Percentiles rank a stretch among this genome's conserved stretches.
These are phyloP conservation scores for Tokudaia tokunoshimensis DNA, from an alignment of 2,797 vertebrate species.

Conservation along the genomic window DNA sequence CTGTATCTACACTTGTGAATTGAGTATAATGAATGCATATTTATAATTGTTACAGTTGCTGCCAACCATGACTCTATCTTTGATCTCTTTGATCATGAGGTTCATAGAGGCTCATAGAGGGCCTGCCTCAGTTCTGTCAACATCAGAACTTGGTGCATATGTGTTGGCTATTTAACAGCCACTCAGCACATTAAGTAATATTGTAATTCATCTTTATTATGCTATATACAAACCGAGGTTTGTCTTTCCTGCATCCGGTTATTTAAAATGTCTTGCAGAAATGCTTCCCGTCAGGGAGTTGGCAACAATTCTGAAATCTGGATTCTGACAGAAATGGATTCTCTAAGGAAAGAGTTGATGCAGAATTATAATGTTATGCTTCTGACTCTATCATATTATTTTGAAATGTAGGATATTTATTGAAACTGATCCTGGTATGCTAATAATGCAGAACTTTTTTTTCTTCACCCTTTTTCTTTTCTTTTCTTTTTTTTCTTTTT, in stretches of 20 bases:
- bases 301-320: conserved; percentile 63
- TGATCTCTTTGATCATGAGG: not conserved
- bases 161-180: not conserved
- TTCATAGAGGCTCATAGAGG: not conserved
- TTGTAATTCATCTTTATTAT: not conserved
- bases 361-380: conserved; percentile 65
- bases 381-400: conserved; percentile 46
- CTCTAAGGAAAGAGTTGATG: conserved; percentile 56
- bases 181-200: not conserved
- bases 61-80: not conserved
- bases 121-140: not conserved
- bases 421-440: conserved; percentile 27
- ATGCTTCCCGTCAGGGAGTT: conserved; percentile 39
- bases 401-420: conserved; percentile 53
- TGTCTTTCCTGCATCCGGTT: conserved; percentile 41
- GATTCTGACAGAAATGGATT: conserved; percentile 64
- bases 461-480: conserved; percentile 37
- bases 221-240: conserved; percentile 39
- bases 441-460: not conserved
- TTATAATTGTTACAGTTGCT: not conserved
- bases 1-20: not conserved
- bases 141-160: not conserved
- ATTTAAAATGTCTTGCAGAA: conserved; percentile 67
- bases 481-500: not conserved
- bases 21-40: not conserved